Conservation (phyloP, 2,888 invertebrate genomes). For the Morpho deidamia region DNA sequence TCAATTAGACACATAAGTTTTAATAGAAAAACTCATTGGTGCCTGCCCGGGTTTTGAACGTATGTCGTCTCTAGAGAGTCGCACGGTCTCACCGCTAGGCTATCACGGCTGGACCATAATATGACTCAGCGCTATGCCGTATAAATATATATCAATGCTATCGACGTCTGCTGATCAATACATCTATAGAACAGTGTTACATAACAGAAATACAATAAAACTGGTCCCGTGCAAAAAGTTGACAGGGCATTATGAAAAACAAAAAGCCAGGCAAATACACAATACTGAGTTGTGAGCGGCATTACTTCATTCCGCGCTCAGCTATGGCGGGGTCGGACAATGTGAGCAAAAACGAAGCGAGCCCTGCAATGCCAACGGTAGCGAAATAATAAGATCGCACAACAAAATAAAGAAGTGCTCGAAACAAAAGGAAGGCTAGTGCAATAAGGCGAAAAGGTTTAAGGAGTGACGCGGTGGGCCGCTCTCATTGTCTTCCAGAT, state of each 20-base stretch:
- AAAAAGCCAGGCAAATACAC: conserved; percentile 64
- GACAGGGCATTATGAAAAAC: conserved; percentile 50
- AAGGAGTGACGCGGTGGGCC: conserved; percentile 72
- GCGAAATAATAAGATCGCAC: conserved; percentile 78
- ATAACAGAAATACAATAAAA: conserved; percentile 50
- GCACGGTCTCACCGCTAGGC: too few relatives aligned
- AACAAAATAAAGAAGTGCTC: conserved; percentile 75
- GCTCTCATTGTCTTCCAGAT: conserved; percentile 59
- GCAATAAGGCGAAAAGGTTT: conserved; percentile 75
- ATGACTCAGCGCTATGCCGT: too few relatives aligned
- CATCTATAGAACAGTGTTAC: conserved; percentile 34
- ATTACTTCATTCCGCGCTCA: conserved; percentile 71
- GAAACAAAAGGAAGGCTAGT: conserved; percentile 73
- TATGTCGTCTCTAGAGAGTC: too few relatives aligned
- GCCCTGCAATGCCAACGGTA: conserved; percentile 70
- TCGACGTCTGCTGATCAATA: too few relatives aligned
- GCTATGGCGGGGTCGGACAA: conserved; percentile 36
- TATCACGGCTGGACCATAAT: too few relatives aligned
- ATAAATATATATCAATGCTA: too few relatives aligned
- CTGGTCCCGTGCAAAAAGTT: conserved; percentile 46
- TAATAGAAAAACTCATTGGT: too few relatives aligned
- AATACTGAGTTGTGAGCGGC: conserved; percentile 67
- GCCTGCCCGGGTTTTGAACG: too few relatives aligned
- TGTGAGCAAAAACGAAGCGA: conserved; percentile 62
- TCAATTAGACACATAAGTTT: too few relatives aligned